Base-by-base conservation (phyloP, 2,113 vertebrate species). In the Reinhardtius hippoglossoides region DNA sequence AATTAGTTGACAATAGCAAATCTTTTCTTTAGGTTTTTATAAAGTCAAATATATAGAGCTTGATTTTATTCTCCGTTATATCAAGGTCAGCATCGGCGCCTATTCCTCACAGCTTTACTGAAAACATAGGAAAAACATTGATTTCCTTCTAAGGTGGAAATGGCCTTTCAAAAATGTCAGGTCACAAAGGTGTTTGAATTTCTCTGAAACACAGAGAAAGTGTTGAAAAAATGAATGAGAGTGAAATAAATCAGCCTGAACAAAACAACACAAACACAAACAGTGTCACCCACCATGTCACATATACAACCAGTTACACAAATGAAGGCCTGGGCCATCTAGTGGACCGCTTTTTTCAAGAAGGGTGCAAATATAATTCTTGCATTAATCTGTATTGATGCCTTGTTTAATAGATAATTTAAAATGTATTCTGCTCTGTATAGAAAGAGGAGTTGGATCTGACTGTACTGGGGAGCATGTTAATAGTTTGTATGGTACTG, bases 401-500 rank as follows among this genome's bases (percentile, higher is more conserved):
- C 10, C 40, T 10, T 13, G 40, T 12, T 42, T 10, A 13, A 42
- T 13, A 13, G 40, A 42, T 1, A 42, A 10, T 12, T 9, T 3
- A 13, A 42, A 12, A 42, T 42, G 12, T 42, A 13, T 42, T 42
- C 10, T 42, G 40, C 40, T 42, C 10, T 42, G 40, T 42, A 12
- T 42, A 13, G 40, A 13, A 42, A 18, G 15, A 56, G 50, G 40
- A 80, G 48, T 52, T 24, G 37, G n/a, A 3, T 20, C 48, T 31
- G 3, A 14, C n/a, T 23, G 9, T 60, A 72, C 18, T 67, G n/a
- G n/a, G 48, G 42, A 40, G 12, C 44, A 77, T 27, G 44, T 37
- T 69, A 58, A 55, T 56, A 56, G 57, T 64, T 73, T 73, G 64
- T 58, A 40, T 68, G 60, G 40, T 14, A 31, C 27, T 59, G 62